These are phyloP conservation scores for Sitta europaea DNA, from an alignment of 2,113 vertebrate genomes.

Conservation along the genomic window DNA sequence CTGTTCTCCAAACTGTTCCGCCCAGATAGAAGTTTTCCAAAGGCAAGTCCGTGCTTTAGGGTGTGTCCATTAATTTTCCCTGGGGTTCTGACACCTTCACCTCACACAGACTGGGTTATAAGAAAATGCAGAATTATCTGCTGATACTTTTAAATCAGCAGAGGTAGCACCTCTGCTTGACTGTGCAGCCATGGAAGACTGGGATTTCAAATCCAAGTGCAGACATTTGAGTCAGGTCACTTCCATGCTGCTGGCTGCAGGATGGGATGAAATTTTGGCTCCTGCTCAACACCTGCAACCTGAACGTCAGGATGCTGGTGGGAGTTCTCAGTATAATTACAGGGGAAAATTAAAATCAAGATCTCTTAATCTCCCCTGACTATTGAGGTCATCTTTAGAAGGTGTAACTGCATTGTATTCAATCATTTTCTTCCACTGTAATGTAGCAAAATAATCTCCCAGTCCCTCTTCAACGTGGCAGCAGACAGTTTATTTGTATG, in stretches of 20 bases:
- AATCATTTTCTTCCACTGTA: neutral
- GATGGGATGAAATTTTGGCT: neutral
- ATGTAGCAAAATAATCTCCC: neutral
- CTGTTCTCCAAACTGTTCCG: neutral
- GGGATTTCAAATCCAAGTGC: neutral
- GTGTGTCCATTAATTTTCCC: neutral
- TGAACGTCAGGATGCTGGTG: neutral
- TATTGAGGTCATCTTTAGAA: neutral
- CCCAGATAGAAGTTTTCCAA: neutral
- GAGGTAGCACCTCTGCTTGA: neutral
- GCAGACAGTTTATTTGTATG: neutral
- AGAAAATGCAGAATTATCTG: neutral
- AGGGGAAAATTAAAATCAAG: neutral
- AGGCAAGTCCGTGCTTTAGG: accelerated
- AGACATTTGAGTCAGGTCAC: neutral
- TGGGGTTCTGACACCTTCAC: neutral
- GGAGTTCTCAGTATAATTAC: neutral
- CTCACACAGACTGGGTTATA: neutral
- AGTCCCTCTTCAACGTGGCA: neutral
- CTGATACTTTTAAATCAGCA: neutral
- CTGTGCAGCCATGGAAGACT: neutral
- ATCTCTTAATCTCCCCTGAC: neutral
- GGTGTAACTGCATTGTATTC: neutral
- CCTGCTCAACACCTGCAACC: neutral
- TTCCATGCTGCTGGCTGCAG: neutral